phyloP scores from a whole-genome alignment of 1,140 invertebrate species.

The Drosophila paulistorum region DNA sequence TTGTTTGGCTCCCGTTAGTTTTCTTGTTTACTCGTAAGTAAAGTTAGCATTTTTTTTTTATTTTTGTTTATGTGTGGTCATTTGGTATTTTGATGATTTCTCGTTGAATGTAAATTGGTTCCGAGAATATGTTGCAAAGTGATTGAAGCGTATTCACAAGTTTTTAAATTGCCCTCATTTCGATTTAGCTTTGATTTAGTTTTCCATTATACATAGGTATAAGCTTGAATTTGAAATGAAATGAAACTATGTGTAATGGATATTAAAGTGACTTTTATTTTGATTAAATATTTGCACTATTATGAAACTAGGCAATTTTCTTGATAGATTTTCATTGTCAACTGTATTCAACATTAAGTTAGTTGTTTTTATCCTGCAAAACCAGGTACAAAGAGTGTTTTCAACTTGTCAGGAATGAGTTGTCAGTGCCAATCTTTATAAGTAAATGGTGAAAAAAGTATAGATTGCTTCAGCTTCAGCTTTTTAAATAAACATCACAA shows the following conservation, averaged over 20 bases:
- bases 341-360: conserved; percentile 21
- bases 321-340: conserved; percentile 36
- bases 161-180: not conserved
- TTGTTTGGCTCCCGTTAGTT: conserved; percentile 1
- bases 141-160: conserved; percentile 7
- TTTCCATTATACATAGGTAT: not conserved
- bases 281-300: conserved; percentile 42
- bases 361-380: not conserved
- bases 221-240: not conserved
- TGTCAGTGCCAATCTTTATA: too few species aligned
- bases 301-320: conserved; percentile 37
- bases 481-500: too few species aligned
- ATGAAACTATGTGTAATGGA: conserved; percentile 13
- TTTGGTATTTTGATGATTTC: conserved; percentile 33
- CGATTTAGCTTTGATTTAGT: not conserved
- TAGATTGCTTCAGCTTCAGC: too few species aligned
- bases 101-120: conserved; percentile 55
- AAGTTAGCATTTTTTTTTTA: conserved; percentile 33
- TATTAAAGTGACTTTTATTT: conserved; percentile 30
- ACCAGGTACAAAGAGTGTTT: too few species aligned
- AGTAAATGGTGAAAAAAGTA: too few species aligned
- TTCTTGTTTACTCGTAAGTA: conserved; percentile 32
- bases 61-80: conserved; percentile 18
- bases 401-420: too few species aligned
- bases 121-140: conserved; percentile 8